Base-by-base conservation (phyloP, 2,797 vertebrate species). In the Sphaeramia orbicularis region DNA sequence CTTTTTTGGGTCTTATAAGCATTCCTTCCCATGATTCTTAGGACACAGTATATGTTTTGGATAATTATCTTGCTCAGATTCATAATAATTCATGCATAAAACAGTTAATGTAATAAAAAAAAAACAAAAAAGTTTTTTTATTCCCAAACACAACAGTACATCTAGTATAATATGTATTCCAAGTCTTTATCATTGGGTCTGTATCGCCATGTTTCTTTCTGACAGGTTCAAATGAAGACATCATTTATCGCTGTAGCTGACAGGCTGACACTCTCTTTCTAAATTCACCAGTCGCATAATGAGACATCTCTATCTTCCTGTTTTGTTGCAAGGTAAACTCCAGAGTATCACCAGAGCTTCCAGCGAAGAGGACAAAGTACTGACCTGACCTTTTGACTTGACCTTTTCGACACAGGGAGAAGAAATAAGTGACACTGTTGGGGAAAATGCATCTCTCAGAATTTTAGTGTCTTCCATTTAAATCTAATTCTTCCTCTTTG, bases 281-380 rank as follows among this genome's bases (percentile, higher is more conserved):
- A 85, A 90, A 89, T 88, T 87, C 84, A 86, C 65, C 83, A 84
- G 71, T 42, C 6, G 53, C 81, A 79, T 70, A 83, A 87, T 86
- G 85, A 81, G 75, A 85, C 78, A 64, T 80, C 73, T 85, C 72
- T 57, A 75, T 80, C 62, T 57, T 71, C 64, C 72, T 64, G 53
- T 63, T 63, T 83, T 83, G 21, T 78, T 45, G 81, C 73, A 71
- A 73, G 77, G 82, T 86, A 84, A 87, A 84, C 54, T 82, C 84
- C 81, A 81, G 69, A 82, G 38, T 52, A 51, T 75, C 47, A 74
- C 44, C 49, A 35, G 63, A 51, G 47, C 38, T 81, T 84, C 72
- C 68, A 84, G 74, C 9, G 42, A 72, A 53, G 35, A 75, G 50
- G 69, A 78, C 74, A 24, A 84, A 81, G 87, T 71, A 63, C 68